Evolutionary conservation across 2,113 vertebrate genomes (phyloP), one percentile per base, ranked within the genome.

Genomic region (Nycticorax nycticorax): DNA sequence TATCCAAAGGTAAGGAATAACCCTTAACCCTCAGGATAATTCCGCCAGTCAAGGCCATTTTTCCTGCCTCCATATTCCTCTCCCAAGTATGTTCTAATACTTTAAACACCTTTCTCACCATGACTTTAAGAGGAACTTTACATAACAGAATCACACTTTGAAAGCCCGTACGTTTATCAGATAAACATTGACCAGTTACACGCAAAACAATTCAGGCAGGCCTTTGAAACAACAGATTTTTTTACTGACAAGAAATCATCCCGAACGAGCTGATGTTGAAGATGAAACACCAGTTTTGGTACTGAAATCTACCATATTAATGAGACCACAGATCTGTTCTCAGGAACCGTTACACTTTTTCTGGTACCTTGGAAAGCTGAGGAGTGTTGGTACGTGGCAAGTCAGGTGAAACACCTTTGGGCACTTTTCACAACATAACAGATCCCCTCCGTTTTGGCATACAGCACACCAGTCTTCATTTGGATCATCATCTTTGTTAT

Each of bases 381-480:
- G 98, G n/a, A 99, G 98, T 1, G 99, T 99, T 21, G 99, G 99
- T 73, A 99, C 99, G 23, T 99, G 99, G 91, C 99, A 99, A 93
- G 99, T 99, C 95, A 99, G 99, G 98, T 99, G 99, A 97, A 99
- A 99, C 92, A 99, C 99, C 97, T 99, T 99, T 23, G 99, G 99
- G 96, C 99, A 99, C 96, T 98, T 99, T 95, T 99, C 99, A 89
- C 99, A 99, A 96, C 99, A 99, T 26, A 99, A 96, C 16, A 99
- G 98, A 88, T 99, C 99, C 27, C 99, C 99, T 68, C 99, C 99
- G 0, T 99, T 99, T 95, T 99, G 99, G 97, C 99, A 99, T 72
- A 99, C 99, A 2, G 99, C 99, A 79, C 99, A 99, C 99, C 99
- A 99, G 97, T 99, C 99, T 96, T 99, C 99, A 71, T 99, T 99